These are phyloP conservation scores for Acleris cristana DNA, from an alignment of 2,888 invertebrate species.

Conservation along the genomic window DNA sequence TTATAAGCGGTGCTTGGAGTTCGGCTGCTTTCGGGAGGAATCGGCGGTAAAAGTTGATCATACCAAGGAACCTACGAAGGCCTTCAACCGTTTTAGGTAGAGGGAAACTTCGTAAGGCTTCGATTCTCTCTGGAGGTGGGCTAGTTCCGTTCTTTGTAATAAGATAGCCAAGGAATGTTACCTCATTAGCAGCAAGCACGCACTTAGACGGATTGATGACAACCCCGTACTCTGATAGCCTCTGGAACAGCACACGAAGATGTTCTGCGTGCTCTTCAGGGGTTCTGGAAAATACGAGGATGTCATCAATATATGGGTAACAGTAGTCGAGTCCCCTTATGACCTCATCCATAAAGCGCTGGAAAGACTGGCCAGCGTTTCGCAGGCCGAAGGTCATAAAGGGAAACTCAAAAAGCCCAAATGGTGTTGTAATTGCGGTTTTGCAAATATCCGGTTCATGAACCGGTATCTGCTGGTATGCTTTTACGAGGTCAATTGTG, in stretches of 20 bases:
- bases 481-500: too few relatives aligned
- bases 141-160: conserved; percentile 40
- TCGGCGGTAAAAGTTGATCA: conserved; percentile 38
- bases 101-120: conserved; percentile 30
- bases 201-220: conserved; percentile 49
- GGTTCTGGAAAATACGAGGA: conserved; percentile 17
- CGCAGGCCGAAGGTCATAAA: conserved; percentile 3
- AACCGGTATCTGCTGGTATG: too few relatives aligned
- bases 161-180: conserved; percentile 46
- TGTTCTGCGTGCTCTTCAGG: conserved; percentile 45
- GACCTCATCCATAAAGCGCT: conserved; percentile 22
- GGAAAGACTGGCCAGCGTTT: conserved; percentile 17
- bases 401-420: too few relatives aligned
- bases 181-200: conserved; percentile 41
- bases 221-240: conserved; percentile 46
- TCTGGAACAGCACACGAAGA: conserved; percentile 43
- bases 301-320: conserved; percentile 17
- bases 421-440: too few relatives aligned
- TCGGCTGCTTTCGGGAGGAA: conserved; percentile 35
- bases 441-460: too few relatives aligned
- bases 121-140: conserved; percentile 32
- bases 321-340: conserved; percentile 14
- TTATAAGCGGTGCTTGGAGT: conserved; percentile 28
- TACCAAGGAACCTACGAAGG: conserved; percentile 38
- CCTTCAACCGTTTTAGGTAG: conserved; percentile 32